Conservation (phyloP, 1,140 invertebrate genomes). For the Atta cephalotes region DNA sequence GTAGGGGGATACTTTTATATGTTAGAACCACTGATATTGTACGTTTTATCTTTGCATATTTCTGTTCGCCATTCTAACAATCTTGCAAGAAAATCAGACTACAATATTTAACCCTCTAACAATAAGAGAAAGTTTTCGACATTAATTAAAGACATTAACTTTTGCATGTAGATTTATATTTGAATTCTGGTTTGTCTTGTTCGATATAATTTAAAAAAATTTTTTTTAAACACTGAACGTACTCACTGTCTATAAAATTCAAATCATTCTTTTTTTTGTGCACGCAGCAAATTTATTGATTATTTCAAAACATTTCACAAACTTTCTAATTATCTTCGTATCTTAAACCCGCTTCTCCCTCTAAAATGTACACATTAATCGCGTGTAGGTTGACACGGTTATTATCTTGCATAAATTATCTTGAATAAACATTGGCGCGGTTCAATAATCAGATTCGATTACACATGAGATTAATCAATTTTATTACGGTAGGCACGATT, state of each 20-base stretch:
- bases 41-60: slow-evolving; percentile 18
- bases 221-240: not conserved
- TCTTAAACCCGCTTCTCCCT: not conserved
- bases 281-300: not conserved
- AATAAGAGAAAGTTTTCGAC: not conserved
- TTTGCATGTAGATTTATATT: not conserved
- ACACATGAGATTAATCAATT: slow-evolving; percentile 50
- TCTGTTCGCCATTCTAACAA: not conserved
- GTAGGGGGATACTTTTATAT: not conserved
- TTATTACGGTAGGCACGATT: slow-evolving; percentile 32
- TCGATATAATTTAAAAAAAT: not conserved
- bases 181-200: not conserved
- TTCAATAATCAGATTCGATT: slow-evolving; percentile 34
- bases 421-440: slow-evolving; percentile 42
- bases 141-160: not conserved
- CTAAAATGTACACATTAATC: not conserved
- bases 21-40: slow-evolving; percentile 19
- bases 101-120: not conserved
- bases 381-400: slow-evolving; percentile 16
- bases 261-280: not conserved
- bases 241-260: not conserved
- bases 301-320: not conserved
- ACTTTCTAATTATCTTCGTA: not conserved
- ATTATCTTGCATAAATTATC: slow-evolving; percentile 21
- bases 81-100: not conserved